Evolutionary conservation across 2,797 vertebrate species (phyloP).

Genomic region (Antrozous pallidus): DNA sequence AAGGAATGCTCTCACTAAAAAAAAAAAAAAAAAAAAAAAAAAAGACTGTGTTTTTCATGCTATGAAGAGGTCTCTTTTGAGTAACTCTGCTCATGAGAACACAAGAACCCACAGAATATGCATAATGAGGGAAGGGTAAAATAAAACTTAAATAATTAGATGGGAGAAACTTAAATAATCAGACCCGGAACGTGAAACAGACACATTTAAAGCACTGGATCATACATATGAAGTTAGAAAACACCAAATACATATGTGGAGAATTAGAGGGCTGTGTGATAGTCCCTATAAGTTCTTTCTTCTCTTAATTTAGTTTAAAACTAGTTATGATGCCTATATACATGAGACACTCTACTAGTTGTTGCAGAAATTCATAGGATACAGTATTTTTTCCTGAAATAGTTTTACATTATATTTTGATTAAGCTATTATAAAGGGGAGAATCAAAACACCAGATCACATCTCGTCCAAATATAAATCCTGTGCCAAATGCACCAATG

Average conservation of each 20-base stretch:
- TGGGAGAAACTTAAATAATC: background rate
- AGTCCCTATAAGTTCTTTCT: background rate
- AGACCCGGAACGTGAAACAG: background rate
- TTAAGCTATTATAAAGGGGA: background rate
- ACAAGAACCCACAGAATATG: background rate
- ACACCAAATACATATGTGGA: background rate
- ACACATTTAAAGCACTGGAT: constrained; percentile 25
- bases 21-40: background rate
- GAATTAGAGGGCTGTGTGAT: background rate
- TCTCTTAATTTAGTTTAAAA: background rate
- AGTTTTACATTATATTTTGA: constrained; percentile 20
- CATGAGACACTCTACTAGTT: background rate
- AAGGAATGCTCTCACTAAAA: constrained; percentile 6
- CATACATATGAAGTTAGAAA: background rate
- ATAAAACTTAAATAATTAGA: background rate
- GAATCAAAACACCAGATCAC: background rate
- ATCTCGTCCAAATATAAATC: background rate
- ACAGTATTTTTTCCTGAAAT: background rate
- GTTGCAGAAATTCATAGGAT: background rate
- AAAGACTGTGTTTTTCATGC: background rate
- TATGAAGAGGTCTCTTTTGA: constrained; percentile 20
- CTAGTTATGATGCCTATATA: background rate
- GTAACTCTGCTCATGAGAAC: constrained; percentile 20
- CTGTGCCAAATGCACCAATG: background rate
- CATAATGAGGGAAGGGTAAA: background rate